phyloP scores from a whole-genome alignment of 2,888 invertebrate species.

The Pammene aurita region DNA sequence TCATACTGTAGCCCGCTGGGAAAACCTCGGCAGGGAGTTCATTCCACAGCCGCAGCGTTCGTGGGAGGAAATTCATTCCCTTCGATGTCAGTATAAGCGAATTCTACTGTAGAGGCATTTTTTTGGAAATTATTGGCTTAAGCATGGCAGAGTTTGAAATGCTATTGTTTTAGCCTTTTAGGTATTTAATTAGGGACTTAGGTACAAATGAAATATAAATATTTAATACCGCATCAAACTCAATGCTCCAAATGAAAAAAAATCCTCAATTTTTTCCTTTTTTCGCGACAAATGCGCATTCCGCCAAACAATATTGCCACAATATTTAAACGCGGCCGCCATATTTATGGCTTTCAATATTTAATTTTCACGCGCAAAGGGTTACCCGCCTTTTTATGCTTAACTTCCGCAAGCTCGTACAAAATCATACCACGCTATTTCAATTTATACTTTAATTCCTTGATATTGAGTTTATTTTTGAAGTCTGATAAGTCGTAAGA shows the following conservation, averaged over 20 bases:
- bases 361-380: conserved; percentile 55
- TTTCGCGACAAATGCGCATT: conserved; percentile 43
- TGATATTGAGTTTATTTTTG: neutral
- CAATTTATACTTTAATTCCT: neutral
- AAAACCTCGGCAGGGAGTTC: too few species aligned
- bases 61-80: too few species aligned
- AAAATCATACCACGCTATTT: neutral
- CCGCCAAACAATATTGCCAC: conserved; percentile 51
- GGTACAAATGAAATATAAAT: neutral
- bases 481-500: neutral
- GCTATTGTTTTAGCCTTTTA: too few species aligned
- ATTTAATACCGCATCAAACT: conserved; percentile 3
- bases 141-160: too few species aligned
- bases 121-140: too few species aligned
- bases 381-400: conserved; percentile 41
- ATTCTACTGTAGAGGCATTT: too few species aligned
- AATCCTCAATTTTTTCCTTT: conserved; percentile 55
- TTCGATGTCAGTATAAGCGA: too few species aligned
- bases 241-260: conserved; percentile 17
- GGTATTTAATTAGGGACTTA: too few species aligned
- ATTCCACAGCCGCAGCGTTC: too few species aligned
- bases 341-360: conserved; percentile 63
- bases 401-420: conserved; percentile 1
- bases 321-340: conserved; percentile 50
- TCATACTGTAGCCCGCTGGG: too few species aligned